phyloP scores from a whole-genome alignment of 2,797 vertebrate genomes.

The Xiphophorus birchmanni region DNA sequence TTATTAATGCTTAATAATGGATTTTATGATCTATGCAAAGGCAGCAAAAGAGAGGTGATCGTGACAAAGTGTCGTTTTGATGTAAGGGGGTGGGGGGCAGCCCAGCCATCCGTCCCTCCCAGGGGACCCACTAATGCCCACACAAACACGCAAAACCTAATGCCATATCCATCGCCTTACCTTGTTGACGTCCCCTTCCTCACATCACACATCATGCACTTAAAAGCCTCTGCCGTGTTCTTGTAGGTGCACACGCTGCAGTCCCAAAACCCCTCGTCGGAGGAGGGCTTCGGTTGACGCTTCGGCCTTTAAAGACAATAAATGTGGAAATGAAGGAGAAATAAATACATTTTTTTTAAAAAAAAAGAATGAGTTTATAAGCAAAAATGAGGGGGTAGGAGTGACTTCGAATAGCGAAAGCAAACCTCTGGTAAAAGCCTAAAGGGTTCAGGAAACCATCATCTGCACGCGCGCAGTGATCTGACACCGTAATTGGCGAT shows the following conservation, averaged over 20 bases:
- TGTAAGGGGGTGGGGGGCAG: neutral
- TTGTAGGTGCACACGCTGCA: slow-evolving; percentile 99
- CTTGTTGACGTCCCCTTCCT: slow-evolving; percentile 99
- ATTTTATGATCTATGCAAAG: neutral
- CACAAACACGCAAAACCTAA: slow-evolving; percentile 41
- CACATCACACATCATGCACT: slow-evolving; percentile 99
- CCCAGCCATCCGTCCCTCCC: slow-evolving; percentile 5
- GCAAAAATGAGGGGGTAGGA: slow-evolving; percentile 26
- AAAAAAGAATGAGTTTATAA: slow-evolving; percentile 6
- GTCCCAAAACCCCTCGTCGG: slow-evolving; percentile 99
- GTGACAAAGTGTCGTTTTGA: slow-evolving; percentile 10
- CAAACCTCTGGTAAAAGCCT: slow-evolving; percentile 72
- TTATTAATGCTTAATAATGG: neutral
- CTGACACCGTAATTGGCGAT: slow-evolving; percentile 82
- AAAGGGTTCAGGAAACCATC: slow-evolving; percentile 65
- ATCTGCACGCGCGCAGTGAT: slow-evolving; percentile 71
- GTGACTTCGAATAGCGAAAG: slow-evolving; percentile 65
- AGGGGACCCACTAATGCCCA: slow-evolving; percentile 30
- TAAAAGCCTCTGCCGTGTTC: slow-evolving; percentile 99
- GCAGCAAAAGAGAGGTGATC: neutral
- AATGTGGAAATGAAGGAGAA: slow-evolving; percentile 48
- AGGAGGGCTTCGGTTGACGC: slow-evolving; percentile 96
- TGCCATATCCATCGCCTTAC: slow-evolving; percentile 80
- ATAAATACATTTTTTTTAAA: neutral
- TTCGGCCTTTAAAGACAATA: slow-evolving; percentile 90